These are phyloP conservation scores for Styela clava DNA, from an alignment of 23 tunicate species.

Conservation along the genomic window DNA sequence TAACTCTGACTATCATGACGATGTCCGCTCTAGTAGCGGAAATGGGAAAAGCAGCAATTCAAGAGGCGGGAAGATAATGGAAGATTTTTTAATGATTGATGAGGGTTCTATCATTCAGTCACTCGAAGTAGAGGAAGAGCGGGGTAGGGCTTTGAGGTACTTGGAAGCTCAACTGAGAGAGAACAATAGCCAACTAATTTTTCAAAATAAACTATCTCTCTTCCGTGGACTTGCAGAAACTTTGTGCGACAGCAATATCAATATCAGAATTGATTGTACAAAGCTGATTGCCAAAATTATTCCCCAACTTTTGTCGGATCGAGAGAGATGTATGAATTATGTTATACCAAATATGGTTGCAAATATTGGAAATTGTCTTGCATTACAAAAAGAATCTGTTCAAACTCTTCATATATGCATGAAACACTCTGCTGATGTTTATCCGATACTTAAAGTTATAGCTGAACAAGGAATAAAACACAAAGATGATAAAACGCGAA, in stretches of 20 bases:
- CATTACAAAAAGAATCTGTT: constrained; percentile 75
- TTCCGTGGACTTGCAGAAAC: constrained; percentile 58
- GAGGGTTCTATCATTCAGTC: constrained; percentile 40
- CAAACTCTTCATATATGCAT: constrained; percentile 82
- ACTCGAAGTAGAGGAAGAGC: constrained; percentile 32
- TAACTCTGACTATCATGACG: constrained; percentile 20
- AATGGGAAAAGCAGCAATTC: constrained; percentile 13
- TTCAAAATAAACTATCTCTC: constrained; percentile 47
- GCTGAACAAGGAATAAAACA: constrained; percentile 73
- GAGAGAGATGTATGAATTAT: constrained; percentile 59
- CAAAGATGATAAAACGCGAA: constrained; percentile 30
- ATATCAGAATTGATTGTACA: constrained; percentile 55
- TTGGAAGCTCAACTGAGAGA: constrained; percentile 57
- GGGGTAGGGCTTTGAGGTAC: constrained; percentile 39
- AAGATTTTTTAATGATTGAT: constrained; percentile 52
- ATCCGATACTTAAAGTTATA: constrained; percentile 38
- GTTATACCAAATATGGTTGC: constrained; percentile 48
- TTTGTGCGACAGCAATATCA: constrained; percentile 33
- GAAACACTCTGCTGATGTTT: constrained; percentile 68
- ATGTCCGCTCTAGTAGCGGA: neutral
- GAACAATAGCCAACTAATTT: constrained; percentile 51
- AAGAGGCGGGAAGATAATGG: constrained; percentile 43
- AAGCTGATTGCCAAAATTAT: constrained; percentile 66
- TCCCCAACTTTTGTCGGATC: constrained; percentile 61
- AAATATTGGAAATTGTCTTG: constrained; percentile 49